phyloP scores from a whole-genome alignment of 2,797 vertebrate genomes.

The Chelon labrosus region DNA sequence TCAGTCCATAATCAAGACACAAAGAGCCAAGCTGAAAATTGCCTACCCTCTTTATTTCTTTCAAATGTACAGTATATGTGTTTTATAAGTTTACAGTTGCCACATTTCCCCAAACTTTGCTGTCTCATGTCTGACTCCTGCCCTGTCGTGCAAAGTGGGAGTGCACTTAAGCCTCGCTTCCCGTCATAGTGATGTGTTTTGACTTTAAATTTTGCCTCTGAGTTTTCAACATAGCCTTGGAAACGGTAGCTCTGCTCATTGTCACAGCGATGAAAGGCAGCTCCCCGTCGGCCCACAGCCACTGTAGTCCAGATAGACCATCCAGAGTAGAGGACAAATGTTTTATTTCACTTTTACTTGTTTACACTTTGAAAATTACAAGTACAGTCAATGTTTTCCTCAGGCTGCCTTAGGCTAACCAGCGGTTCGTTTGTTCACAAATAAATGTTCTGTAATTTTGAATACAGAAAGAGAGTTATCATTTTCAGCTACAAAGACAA shows the following conservation, averaged over 20 bases:
- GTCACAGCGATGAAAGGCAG: constrained; percentile 42
- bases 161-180: constrained; percentile 20
- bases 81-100: neutral
- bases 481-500: too few relatives aligned
- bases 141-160: constrained; percentile 13
- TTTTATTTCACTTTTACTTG: neutral
- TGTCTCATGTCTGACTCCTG: constrained; percentile 39
- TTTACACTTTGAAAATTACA: neutral
- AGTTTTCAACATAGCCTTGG: constrained; percentile 52
- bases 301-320: neutral
- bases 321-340: constrained; percentile 6
- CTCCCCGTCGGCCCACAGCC: constrained; percentile 22
- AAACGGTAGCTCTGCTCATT: constrained; percentile 51
- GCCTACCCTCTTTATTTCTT: neutral
- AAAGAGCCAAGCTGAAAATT: neutral
- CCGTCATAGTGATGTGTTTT: constrained; percentile 30
- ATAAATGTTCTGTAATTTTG: too few relatives aligned
- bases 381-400: too few relatives aligned
- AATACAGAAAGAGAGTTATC: too few relatives aligned
- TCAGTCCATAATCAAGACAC: neutral
- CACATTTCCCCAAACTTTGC: neutral
- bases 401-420: too few relatives aligned
- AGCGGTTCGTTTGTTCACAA: too few relatives aligned
- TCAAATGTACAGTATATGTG: neutral
- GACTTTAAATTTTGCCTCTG: constrained; percentile 32